Conservation (phyloP, 2,113 vertebrate species). For the Petroica traversi region DNA sequence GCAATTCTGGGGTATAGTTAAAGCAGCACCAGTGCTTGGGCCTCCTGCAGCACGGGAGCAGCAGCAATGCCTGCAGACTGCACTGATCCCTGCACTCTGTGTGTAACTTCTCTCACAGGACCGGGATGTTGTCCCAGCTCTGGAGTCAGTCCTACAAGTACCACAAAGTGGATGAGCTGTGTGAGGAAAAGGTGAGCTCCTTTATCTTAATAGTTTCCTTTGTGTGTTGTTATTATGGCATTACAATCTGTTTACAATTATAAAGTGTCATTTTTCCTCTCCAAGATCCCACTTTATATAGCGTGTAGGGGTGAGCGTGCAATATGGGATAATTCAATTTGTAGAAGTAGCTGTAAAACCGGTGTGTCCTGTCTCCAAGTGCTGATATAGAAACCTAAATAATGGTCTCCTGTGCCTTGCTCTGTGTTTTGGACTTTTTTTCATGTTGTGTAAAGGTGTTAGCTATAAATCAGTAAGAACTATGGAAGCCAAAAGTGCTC, state of each 20-base stretch:
- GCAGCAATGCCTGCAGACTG: not conserved
- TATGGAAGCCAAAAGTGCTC: not conserved
- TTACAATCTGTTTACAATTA: not conserved
- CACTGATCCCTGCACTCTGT: fast-evolving
- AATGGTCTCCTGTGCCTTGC: not conserved
- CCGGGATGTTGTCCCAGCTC: not conserved
- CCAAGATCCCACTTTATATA: not conserved
- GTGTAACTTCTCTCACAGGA: not conserved
- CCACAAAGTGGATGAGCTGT: not conserved
- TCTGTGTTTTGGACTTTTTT: not conserved
- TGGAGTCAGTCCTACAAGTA: not conserved
- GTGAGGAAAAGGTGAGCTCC: not conserved
- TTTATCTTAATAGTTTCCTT: not conserved
- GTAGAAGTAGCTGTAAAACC: not conserved
- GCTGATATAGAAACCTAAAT: conserved; percentile 4
- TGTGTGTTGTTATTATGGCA: not conserved
- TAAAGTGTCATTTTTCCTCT: not conserved
- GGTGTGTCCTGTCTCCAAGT: not conserved
- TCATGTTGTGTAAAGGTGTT: not conserved
- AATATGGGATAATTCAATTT: not conserved
- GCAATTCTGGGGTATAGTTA: not conserved
- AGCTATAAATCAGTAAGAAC: conserved; percentile 24
- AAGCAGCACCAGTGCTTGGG: not conserved
- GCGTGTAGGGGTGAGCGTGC: fast-evolving
- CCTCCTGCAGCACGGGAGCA: not conserved